phyloP scores from a whole-genome alignment of 2,113 vertebrate species.

The Brevimyrus niger region DNA sequence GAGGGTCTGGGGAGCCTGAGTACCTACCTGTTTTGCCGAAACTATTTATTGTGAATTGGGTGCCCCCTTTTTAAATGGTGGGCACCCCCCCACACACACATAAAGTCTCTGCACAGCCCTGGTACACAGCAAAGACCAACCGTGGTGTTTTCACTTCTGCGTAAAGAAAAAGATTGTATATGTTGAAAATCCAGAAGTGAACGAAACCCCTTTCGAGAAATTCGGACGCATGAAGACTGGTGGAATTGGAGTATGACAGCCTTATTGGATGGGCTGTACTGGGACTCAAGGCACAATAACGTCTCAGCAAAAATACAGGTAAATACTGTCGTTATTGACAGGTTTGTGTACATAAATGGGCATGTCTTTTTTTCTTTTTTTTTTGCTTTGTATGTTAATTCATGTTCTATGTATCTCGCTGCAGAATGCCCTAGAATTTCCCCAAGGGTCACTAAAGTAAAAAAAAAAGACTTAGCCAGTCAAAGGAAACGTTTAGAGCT shows the following conservation, averaged over 20 bases:
- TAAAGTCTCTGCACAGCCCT: not conserved
- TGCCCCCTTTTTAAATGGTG: not conserved
- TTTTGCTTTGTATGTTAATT: not conserved
- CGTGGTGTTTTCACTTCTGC: not conserved
- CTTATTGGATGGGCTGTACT: constrained; percentile 49
- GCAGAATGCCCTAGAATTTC: not conserved
- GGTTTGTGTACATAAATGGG: not conserved
- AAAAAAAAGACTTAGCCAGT: not conserved
- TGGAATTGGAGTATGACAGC: constrained; percentile 57
- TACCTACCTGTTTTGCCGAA: not conserved
- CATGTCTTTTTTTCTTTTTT: not conserved
- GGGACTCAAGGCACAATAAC: constrained; percentile 4
- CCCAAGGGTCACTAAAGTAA: not conserved
- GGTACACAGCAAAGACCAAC: not conserved
- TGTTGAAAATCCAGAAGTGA: constrained; percentile 36
- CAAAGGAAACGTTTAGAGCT: not conserved
- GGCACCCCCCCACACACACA: not conserved
- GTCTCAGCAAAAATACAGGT: constrained; percentile 26
- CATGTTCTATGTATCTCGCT: not conserved
- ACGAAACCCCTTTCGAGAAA: constrained; percentile 31
- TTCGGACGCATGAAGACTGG: constrained; percentile 52
- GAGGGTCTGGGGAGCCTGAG: not conserved
- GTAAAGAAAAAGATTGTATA: not conserved
- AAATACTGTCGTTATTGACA: not conserved
- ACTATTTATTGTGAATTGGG: not conserved